These are phyloP conservation scores for Macropodus opercularis DNA, from an alignment of 2,797 vertebrate genomes.

Conservation along the genomic window DNA sequence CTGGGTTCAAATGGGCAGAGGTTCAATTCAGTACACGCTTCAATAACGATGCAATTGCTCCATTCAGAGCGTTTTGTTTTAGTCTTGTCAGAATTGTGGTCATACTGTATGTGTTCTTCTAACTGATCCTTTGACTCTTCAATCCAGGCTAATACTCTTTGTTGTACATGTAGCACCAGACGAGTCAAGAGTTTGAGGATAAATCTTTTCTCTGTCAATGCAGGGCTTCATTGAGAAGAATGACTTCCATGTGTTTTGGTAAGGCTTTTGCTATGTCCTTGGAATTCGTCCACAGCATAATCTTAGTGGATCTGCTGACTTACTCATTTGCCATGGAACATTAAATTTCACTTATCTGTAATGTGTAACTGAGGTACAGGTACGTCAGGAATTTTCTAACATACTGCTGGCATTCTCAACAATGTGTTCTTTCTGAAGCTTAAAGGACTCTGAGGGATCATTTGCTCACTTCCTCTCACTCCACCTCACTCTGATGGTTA, in stretches of 20 bases:
- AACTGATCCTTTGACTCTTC: conserved; percentile 7
- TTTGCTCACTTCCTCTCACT: conserved; percentile 45
- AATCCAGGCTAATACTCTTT: conserved; percentile 1
- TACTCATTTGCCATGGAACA: conserved; percentile 24
- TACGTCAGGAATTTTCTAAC: conserved; percentile 37
- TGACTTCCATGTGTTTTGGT: conserved; percentile 24
- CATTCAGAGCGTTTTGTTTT: background rate
- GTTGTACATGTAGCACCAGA: conserved; percentile 17
- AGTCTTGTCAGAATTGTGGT: background rate
- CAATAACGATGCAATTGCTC: background rate
- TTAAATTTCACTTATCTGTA: conserved; percentile 36
- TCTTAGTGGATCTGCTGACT: conserved; percentile 20
- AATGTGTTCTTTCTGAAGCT: conserved; percentile 31
- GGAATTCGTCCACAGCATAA: conserved; percentile 13
- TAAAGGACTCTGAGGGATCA: conserved; percentile 37
- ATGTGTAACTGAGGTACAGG: conserved; percentile 39
- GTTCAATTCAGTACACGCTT: conserved; percentile 1
- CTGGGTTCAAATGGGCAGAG: conserved; percentile 8
- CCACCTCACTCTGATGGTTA: conserved; percentile 19
- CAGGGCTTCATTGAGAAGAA: conserved; percentile 20
- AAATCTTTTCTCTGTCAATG: conserved; percentile 14
- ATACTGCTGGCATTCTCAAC: conserved; percentile 1
- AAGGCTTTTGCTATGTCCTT: conserved; percentile 11
- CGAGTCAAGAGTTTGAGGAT: background rate
- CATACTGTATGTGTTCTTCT: background rate